These are phyloP conservation scores for Apodemia zela DNA, from an alignment of 2,888 invertebrate species.

Conservation along the genomic window DNA sequence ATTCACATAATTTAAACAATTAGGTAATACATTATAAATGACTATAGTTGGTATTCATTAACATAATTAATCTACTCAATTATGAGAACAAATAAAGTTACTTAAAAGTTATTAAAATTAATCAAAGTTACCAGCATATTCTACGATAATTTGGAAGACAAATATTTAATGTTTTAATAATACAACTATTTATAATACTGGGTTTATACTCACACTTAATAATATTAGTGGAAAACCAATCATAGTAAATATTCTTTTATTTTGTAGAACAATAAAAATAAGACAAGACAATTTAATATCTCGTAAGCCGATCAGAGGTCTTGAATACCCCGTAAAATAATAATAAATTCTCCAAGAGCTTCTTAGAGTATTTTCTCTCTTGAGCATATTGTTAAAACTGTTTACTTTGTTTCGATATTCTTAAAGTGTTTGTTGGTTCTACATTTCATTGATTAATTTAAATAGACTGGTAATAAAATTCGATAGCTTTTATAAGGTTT, in stretches of 20 bases:
- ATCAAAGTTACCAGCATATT: too few species aligned
- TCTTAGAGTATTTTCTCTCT: neutral
- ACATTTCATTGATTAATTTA: slow-evolving; percentile 5
- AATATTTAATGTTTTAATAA: too few species aligned
- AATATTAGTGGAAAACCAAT: neutral
- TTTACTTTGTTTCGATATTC: slow-evolving; percentile 11
- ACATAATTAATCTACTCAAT: too few species aligned
- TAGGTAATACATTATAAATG: too few species aligned
- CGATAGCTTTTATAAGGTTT: neutral
- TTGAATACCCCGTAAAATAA: slow-evolving; percentile 45
- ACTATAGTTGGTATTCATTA: too few species aligned
- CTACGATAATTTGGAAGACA: too few species aligned
- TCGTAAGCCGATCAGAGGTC: slow-evolving; percentile 30
- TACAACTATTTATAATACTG: too few species aligned
- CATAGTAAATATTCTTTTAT: neutral
- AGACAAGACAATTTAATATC: slow-evolving; percentile 29
- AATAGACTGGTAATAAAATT: neutral
- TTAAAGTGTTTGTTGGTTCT: neutral
- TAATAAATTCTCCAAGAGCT: slow-evolving; percentile 39
- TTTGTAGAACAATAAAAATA: slow-evolving; percentile 18
- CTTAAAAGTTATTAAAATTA: neutral
- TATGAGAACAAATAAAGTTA: too few species aligned
- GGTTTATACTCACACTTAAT: too few species aligned
- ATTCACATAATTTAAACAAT: too few species aligned
- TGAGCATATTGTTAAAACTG: neutral